A percentile compares a stretch with the other conserved stretches of the same genome.
phyloP scores from a whole-genome alignment of 2,113 vertebrate genomes.

The Rhea americana region DNA sequence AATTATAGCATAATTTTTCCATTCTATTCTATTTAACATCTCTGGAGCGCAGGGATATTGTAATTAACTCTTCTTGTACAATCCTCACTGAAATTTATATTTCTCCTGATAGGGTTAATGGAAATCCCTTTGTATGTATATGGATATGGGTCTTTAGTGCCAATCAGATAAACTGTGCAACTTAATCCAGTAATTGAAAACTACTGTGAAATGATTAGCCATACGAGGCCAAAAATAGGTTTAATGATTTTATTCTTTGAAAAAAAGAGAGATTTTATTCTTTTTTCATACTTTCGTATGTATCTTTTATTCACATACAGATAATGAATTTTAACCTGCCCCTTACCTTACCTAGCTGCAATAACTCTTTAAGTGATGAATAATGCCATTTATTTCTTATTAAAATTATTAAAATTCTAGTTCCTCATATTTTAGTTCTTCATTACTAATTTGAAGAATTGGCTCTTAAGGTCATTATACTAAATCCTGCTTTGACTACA shows the following conservation, averaged over 20 bases:
- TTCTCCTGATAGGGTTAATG: not conserved
- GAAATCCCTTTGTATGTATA: not conserved
- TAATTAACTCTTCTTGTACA: not conserved
- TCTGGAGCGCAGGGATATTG: not conserved
- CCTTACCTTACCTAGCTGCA: not conserved
- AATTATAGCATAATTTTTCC: not conserved
- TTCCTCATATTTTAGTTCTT: not conserved
- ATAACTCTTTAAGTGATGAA: not conserved
- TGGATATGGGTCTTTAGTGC: not conserved
- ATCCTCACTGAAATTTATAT: not conserved
- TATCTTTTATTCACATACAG: not conserved
- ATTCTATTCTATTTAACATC: not conserved
- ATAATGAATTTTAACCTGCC: not conserved
- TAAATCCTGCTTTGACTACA: not conserved
- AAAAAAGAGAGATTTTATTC: not conserved
- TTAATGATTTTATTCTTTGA: not conserved
- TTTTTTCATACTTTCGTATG: not conserved
- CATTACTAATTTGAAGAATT: not conserved
- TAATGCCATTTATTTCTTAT: not conserved
- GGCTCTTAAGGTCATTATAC: not conserved
- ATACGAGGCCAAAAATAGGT: not conserved
- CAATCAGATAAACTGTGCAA: not conserved
- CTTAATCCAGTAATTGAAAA: not conserved
- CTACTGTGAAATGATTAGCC: not conserved
- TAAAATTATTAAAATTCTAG: not conserved